Percentiles rank a stretch among this genome's conserved stretches.
Evolutionary conservation across 2,888 invertebrate genomes (phyloP).

Genomic region (Chrysodeixis includens): DNA sequence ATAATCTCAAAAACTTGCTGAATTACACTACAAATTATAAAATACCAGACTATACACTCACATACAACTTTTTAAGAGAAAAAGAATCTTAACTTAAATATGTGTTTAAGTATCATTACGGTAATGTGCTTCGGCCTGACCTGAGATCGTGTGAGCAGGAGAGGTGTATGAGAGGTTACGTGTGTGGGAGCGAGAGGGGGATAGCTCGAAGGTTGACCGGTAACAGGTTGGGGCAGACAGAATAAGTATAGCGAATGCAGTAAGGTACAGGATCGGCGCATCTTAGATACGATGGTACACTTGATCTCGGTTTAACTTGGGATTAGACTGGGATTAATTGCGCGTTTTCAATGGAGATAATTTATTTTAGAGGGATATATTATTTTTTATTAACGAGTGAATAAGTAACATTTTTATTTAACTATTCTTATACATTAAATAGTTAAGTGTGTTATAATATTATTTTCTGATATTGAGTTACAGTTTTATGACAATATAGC

Average conservation of each 20-base stretch:
- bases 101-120: conserved; percentile 89
- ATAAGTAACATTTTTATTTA: too few relatives aligned
- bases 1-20: conserved; percentile 48
- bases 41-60: conserved; percentile 66
- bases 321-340: conserved; percentile 56
- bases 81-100: conserved; percentile 87
- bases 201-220: conserved; percentile 82
- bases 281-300: conserved; percentile 71
- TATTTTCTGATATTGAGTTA: too few relatives aligned
- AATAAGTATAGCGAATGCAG: conserved; percentile 84
- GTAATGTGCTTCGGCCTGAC: conserved; percentile 85
- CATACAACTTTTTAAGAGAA: conserved; percentile 79
- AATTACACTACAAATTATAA: conserved; percentile 59
- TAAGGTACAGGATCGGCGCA: conserved; percentile 80
- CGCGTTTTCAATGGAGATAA: not conserved
- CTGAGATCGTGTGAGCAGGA: conserved; percentile 76
- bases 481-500: too few relatives aligned
- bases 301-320: conserved; percentile 59
- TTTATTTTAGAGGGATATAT: too few relatives aligned
- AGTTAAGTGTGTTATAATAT: too few relatives aligned
- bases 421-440: too few relatives aligned
- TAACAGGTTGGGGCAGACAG: conserved; percentile 87
- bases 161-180: conserved; percentile 53
- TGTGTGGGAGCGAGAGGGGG: conserved; percentile 65
- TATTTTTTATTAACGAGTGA: too few relatives aligned